Conservation (phyloP, 2,888 invertebrate genomes). For the Campoplex capitator region DNA sequence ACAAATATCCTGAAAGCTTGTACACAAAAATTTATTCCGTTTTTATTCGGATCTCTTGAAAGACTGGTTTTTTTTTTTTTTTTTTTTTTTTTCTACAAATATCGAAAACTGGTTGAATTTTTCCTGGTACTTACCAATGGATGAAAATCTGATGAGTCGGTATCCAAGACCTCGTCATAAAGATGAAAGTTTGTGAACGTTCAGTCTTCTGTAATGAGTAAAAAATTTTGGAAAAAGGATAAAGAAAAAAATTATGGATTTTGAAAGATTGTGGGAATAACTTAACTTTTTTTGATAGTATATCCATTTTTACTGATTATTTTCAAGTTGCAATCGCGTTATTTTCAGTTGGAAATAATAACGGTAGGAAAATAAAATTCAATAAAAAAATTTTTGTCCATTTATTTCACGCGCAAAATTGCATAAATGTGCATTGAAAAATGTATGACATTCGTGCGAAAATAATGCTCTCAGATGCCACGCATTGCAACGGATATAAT, state of each 20-base stretch:
- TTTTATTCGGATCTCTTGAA: not conserved
- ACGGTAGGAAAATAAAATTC: not conserved
- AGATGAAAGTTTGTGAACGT: constrained; percentile 65
- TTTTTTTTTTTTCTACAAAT: not conserved
- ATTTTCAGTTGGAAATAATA: not conserved
- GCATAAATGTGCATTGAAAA: not conserved
- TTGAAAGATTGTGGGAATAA: not conserved
- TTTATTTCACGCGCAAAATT: not conserved
- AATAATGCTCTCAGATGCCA: not conserved
- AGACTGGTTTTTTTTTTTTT: not conserved
- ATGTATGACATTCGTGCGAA: not conserved
- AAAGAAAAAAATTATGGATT: not conserved
- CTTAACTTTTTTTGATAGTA: too few species aligned
- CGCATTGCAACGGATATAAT: not conserved
- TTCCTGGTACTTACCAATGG: constrained; percentile 78
- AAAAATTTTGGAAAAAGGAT: constrained; percentile 15
- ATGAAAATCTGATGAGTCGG: constrained; percentile 74
- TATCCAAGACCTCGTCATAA: constrained; percentile 76
- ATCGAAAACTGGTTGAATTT: not conserved
- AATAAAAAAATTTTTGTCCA: not conserved
- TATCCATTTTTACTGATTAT: not conserved
- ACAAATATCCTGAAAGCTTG: not conserved
- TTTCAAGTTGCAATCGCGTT: too few species aligned
- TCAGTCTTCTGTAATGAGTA: constrained; percentile 52
- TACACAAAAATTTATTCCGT: not conserved